These are phyloP conservation scores for Sicus ferrugineus DNA, from an alignment of 2,888 invertebrate genomes.

Conservation along the genomic window DNA sequence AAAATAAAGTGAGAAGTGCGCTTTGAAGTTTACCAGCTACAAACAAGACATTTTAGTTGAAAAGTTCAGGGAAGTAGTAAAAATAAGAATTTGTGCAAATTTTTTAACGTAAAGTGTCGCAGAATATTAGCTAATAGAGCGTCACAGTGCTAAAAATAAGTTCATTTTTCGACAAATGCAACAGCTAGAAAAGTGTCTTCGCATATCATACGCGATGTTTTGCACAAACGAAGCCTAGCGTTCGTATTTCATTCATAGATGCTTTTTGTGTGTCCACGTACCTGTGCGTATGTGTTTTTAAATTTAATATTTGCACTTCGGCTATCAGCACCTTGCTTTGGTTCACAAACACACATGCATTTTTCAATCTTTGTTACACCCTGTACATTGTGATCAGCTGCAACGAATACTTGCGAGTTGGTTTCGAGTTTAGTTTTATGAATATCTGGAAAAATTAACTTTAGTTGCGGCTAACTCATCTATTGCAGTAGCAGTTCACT, in stretches of 20 bases:
- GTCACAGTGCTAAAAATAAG: constrained; percentile 23
- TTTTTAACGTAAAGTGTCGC: not conserved
- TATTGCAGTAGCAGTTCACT: no score
- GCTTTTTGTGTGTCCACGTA: not conserved
- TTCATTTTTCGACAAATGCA: constrained; percentile 7
- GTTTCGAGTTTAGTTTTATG: no score
- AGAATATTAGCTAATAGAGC: not conserved
- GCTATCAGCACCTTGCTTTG: no score
- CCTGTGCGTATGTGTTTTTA: constrained; percentile 10
- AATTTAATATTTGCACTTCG: not conserved
- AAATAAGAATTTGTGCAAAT: no score
- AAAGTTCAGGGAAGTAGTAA: no score
- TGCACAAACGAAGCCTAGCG: constrained; percentile 8
- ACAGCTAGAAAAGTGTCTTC: not conserved
- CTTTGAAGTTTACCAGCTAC: no score
- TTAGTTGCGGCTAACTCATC: no score
- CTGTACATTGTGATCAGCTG: not conserved
- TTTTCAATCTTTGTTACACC: no score
- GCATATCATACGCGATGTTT: not conserved
- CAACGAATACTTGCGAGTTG: not conserved
- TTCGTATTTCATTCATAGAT: not conserved
- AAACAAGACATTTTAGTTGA: no score
- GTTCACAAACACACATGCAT: no score
- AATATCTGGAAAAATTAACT: no score
- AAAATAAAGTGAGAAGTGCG: no score